Percentiles rank a stretch among this genome's conserved stretches.
phyloP scores from a whole-genome alignment of 1,140 invertebrate genomes.

The Scylla paramamosain region DNA sequence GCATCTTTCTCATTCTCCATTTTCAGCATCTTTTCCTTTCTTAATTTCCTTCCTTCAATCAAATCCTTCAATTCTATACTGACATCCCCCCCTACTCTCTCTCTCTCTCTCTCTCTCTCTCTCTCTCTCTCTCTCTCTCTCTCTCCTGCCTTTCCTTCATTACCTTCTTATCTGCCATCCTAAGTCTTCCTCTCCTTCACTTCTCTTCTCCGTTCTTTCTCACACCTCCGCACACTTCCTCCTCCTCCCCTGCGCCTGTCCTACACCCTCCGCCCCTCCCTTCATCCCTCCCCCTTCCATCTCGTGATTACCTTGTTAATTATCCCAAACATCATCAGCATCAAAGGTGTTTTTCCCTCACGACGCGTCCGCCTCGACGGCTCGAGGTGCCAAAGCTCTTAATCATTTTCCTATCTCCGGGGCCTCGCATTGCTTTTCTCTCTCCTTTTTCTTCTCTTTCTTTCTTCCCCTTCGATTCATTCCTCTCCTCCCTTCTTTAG shows the following conservation, averaged over 20 bases:
- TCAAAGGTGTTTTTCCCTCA: slow-evolving; percentile 45
- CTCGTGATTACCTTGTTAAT: slow-evolving; percentile 51
- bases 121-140: not conserved
- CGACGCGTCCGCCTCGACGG: not conserved
- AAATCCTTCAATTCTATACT: not conserved
- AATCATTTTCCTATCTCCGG: not conserved
- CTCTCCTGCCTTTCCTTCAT: not conserved
- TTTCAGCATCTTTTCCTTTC: too few relatives aligned
- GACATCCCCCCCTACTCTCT: not conserved
- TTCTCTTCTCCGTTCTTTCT: not conserved
- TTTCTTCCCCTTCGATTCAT: not conserved
- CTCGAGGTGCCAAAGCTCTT: not conserved
- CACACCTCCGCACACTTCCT: not conserved
- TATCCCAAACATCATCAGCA: slow-evolving; percentile 40
- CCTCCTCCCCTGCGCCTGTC: not conserved
- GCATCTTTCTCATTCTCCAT: not conserved
- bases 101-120: not conserved
- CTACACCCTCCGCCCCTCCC: not conserved
- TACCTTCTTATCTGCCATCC: not conserved
- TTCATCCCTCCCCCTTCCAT: slow-evolving; percentile 18
- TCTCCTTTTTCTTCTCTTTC: not conserved
- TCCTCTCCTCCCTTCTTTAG: not conserved
- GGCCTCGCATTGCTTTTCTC: not conserved
- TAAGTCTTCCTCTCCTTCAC: slow-evolving; percentile 6
- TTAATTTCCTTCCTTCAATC: not conserved